Base-by-base conservation (phyloP, 2,797 vertebrate genomes). In the Crocidura indochinensis region DNA sequence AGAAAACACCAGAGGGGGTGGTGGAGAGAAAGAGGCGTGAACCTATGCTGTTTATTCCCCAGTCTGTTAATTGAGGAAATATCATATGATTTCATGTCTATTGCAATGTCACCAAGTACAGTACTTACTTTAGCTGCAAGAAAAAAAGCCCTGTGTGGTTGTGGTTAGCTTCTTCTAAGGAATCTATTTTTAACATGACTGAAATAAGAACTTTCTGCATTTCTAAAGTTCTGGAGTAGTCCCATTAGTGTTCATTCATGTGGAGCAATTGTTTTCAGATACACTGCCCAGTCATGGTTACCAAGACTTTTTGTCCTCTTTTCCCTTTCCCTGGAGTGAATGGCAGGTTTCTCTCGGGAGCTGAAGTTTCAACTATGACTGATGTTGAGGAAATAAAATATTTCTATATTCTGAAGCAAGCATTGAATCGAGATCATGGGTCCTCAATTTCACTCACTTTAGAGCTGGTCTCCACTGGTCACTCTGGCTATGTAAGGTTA, bases 1-100 rank as follows among this genome's bases (percentile, higher is more conserved):
- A 81, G 82, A 87, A 91, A 93, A 88, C 83, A 93, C 75, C 56
- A 76, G 92, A 84, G 89, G 64, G 56, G 85, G 19, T 60, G 56
- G 19, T 5, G 15, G 56, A 20, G 56, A 85, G 82, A 81, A 64
- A 6, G 89, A 44, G 71, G 65, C 27, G 8, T 51, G 76, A 90
- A 76, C 38, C 69, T 84, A 22, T 3, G 17, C 67, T 73, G 31
- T 89, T 91, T 44, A 65, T 47, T 64, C 49, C 69, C 11, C 4
- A n/a, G 64, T 85, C 90, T 68, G 65, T 53, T 92, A 80, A 80
- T 76, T 83, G 91, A 85, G 46, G 88, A 77, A 80, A 68, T 69
- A 72, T 78, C 27, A 1, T 46, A 46, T 10, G 69, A 88, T 73
- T 88, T 26, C 69, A 84, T 31, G 31, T 76, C 67, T 38, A 51